These are phyloP conservation scores for Drosophila carrolli DNA, from an alignment of 1,140 invertebrate genomes.

Conservation along the genomic window DNA sequence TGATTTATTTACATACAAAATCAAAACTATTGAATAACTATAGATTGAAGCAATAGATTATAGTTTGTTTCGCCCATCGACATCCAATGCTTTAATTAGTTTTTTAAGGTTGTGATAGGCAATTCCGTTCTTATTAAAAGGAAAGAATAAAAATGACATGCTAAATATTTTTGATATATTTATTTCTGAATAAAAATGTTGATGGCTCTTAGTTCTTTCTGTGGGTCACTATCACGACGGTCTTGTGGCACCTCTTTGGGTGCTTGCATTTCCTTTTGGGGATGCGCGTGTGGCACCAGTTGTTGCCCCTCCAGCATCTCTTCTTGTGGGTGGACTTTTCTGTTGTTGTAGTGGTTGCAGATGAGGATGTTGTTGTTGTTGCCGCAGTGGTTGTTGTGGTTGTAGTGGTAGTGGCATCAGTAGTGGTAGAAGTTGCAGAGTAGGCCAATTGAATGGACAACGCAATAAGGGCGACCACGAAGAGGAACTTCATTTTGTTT, in stretches of 20 bases:
- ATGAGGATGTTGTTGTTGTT: conserved; percentile 12
- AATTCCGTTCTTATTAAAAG: no score
- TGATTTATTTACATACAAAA: no score
- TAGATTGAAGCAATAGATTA: no score
- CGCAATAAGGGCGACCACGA: conserved; percentile 3
- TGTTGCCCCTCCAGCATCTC: conserved; percentile 21
- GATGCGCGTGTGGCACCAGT: conserved; percentile 9
- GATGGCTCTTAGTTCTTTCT: background rate
- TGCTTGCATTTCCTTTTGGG: background rate
- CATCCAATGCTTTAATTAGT: no score
- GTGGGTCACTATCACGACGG: conserved; percentile 7
- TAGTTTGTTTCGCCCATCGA: no score
- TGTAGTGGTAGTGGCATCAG: background rate
- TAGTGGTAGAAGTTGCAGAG: background rate
- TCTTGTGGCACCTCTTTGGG: background rate
- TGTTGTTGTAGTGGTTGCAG: no score
- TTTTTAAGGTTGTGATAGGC: no score
- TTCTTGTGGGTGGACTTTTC: conserved; percentile 4
- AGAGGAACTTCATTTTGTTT: conserved; percentile 18
- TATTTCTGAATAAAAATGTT: no score
- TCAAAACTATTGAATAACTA: no score
- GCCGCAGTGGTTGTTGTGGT: background rate
- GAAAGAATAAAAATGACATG: no score
- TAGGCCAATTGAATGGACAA: conserved; percentile 14
- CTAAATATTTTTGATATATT: no score